phyloP scores from a whole-genome alignment of 2,888 invertebrate genomes.

The Neoitamus cyanurus region DNA sequence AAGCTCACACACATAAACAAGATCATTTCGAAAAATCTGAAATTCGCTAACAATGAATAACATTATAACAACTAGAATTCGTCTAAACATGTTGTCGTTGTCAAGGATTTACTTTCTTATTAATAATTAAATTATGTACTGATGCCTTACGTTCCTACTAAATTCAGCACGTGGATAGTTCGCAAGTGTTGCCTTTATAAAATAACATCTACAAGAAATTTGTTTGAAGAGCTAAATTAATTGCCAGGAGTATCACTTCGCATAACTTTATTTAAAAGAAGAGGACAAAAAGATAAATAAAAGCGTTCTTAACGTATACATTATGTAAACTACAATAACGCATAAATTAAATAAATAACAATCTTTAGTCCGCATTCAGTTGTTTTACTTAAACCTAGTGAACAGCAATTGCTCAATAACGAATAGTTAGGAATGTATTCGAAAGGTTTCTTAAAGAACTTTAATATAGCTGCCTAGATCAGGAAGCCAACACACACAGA shows the following conservation, averaged over 20 bases:
- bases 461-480: constrained; percentile 30
- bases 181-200: background rate
- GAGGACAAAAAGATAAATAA: background rate
- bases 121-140: background rate
- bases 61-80: constrained; percentile 6
- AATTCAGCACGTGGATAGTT: background rate
- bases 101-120: background rate
- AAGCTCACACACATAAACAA: constrained; percentile 3
- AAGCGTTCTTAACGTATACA: background rate
- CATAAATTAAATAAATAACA: constrained; percentile 10
- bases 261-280: background rate
- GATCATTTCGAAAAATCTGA: background rate
- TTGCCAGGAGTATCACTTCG: background rate
- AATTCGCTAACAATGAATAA: constrained; percentile 24
- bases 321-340: background rate
- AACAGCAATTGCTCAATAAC: constrained; percentile 24
- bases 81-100: constrained; percentile 18
- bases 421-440: constrained; percentile 11
- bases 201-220: background rate
- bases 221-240: background rate
- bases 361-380: background rate
- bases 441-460: constrained; percentile 16
- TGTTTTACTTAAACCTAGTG: background rate
- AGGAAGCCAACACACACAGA: constrained; percentile 29
- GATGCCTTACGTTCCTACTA: background rate